Evolutionary conservation across 2,888 invertebrate species (phyloP).

Genomic region (Agrenia bidenticulata): DNA sequence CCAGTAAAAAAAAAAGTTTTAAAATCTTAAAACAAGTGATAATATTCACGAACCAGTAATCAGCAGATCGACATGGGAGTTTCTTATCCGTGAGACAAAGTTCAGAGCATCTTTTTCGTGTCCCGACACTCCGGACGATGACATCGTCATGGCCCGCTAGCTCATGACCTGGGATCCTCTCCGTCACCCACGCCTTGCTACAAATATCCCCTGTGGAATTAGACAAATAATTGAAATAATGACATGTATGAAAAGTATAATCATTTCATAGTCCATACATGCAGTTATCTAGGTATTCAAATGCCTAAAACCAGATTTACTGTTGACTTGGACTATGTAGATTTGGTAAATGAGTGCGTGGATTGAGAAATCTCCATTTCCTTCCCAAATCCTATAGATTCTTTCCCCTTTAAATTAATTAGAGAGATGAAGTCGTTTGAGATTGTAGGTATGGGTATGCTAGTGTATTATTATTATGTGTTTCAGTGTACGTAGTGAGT

Average conservation of each 20-base stretch:
- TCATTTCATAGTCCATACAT: background rate
- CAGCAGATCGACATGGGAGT: conserved; percentile 54
- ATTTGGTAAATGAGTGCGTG: no score
- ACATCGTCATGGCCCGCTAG: conserved; percentile 54
- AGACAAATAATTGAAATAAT: background rate
- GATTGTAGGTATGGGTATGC: no score
- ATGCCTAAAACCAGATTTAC: background rate
- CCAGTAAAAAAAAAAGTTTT: no score
- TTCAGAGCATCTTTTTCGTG: conserved; percentile 54
- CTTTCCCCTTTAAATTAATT: no score
- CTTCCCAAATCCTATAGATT: no score
- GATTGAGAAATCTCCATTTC: no score
- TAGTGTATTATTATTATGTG: no score
- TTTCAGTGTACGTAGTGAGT: no score
- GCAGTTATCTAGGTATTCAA: background rate
- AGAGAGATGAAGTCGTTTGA: no score
- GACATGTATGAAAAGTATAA: background rate
- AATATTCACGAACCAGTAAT: conserved; percentile 51
- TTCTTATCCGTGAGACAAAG: conserved; percentile 54
- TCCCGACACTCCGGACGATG: conserved; percentile 53
- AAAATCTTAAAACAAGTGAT: no score
- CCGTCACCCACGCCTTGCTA: conserved; percentile 54
- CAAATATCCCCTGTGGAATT: conserved; percentile 50
- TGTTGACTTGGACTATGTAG: no score
- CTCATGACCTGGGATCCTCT: conserved; percentile 54